Percentiles rank a stretch among this genome's conserved stretches.
These are phyloP conservation scores for Microhierax caerulescens DNA, from an alignment of 2,797 vertebrate species.

Conservation along the genomic window DNA sequence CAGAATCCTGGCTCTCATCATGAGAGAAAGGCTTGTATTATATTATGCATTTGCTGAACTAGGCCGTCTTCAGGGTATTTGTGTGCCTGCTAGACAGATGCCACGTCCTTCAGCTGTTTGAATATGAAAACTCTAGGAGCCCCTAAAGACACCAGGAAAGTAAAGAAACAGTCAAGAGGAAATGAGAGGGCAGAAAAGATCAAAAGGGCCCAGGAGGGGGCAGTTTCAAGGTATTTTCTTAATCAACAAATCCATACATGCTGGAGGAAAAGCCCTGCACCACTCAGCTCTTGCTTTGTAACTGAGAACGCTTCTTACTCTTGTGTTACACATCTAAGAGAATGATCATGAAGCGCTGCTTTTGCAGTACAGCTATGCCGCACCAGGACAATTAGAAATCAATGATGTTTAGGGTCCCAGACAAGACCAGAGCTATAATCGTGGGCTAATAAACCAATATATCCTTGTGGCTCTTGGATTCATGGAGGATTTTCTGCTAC, in stretches of 20 bases:
- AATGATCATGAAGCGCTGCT: not conserved
- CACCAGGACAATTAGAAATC: not conserved
- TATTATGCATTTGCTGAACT: not conserved
- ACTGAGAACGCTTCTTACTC: not conserved
- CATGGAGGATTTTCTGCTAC: not conserved
- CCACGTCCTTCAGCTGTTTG: not conserved
- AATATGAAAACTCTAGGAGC: not conserved
- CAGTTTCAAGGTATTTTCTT: not conserved
- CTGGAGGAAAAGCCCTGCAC: not conserved
- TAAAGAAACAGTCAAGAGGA: not conserved
- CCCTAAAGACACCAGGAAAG: not conserved
- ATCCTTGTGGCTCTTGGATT: not conserved
- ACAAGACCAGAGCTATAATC: not conserved
- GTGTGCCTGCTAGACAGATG: not conserved
- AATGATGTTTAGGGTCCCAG: not conserved
- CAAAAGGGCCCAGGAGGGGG: not conserved
- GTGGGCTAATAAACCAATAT: not conserved
- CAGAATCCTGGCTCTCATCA: not conserved
- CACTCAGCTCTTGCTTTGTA: not conserved
- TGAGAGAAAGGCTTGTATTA: not conserved
- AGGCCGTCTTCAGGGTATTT: not conserved
- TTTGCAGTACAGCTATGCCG: not conserved
- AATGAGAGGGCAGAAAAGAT: not conserved
- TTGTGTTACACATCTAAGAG: not conserved
- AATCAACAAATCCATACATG: not conserved